Percentiles rank a stretch among this genome's conserved stretches.
These are phyloP conservation scores for Gnathonemus echidnorhynchus DNA, from an alignment of 2,113 vertebrate species.

Conservation along the genomic window DNA sequence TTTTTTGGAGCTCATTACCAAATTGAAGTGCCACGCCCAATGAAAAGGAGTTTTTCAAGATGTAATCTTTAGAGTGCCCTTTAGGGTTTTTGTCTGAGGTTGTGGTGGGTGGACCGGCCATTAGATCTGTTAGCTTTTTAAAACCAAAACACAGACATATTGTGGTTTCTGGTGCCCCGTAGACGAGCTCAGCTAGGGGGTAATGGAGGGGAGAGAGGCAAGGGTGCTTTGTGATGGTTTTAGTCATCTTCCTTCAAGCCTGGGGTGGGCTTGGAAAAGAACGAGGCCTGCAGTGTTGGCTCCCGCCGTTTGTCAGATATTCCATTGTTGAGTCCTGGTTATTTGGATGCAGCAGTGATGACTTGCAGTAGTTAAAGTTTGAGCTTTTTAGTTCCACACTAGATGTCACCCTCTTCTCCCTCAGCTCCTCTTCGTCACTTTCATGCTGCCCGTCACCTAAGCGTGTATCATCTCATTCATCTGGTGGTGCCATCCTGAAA, in stretches of 20 bases:
- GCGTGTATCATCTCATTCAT: not conserved
- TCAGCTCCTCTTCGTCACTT: not conserved
- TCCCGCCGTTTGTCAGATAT: not conserved
- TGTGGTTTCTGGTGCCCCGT: not conserved
- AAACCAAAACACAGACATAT: conserved; percentile 5
- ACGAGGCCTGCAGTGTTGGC: not conserved
- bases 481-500: not conserved
- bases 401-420: not conserved
- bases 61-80: conserved; percentile 31
- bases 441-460: not conserved
- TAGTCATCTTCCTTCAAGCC: not conserved
- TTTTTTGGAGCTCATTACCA: conserved; percentile 42
- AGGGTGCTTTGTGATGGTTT: not conserved
- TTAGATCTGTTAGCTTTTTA: not conserved
- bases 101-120: conserved; percentile 10
- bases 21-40: conserved; percentile 36
- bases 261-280: not conserved
- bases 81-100: conserved; percentile 28
- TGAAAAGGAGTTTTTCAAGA: conserved; percentile 43
- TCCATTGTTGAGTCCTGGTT: not conserved
- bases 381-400: not conserved
- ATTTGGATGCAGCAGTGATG: not conserved
- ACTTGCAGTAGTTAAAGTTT: not conserved
- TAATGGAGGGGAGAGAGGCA: not conserved
- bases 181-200: not conserved